phyloP scores from a whole-genome alignment of 2,113 vertebrate genomes.

The Heptranchias perlo region DNA sequence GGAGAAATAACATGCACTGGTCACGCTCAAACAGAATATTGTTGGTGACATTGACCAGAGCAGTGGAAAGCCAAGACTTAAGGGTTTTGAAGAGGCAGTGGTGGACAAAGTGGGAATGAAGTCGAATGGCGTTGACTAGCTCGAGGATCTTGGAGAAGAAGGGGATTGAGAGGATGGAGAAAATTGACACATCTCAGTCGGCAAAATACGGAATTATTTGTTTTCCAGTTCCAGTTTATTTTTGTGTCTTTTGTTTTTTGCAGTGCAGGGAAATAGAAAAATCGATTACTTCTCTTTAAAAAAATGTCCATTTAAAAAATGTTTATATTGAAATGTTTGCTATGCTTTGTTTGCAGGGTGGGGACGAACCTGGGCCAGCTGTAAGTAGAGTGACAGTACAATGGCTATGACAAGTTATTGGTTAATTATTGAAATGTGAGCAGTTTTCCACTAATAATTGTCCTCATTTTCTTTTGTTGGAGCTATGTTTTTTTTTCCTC shows the following conservation, averaged over 20 bases:
- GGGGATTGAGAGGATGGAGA: background rate
- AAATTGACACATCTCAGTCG: background rate
- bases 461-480: background rate
- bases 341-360: slow-evolving; percentile 64
- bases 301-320: background rate
- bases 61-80: background rate
- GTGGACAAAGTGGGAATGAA: background rate
- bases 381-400: slow-evolving; percentile 60
- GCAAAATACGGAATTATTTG: background rate
- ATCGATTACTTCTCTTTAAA: background rate
- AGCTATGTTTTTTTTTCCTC: too few relatives aligned
- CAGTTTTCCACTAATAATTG: background rate
- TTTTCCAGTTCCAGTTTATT: background rate
- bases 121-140: background rate
- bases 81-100: too few relatives aligned
- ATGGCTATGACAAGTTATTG: slow-evolving; percentile 9
- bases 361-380: slow-evolving; percentile 73
- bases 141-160: background rate
- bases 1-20: background rate
- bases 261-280: background rate
- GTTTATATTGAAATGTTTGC: slow-evolving; percentile 38
- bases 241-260: background rate
- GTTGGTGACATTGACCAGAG: background rate
- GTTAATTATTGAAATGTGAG: slow-evolving; percentile 12
- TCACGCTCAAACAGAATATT: background rate